Evolutionary conservation across 1,140 invertebrate genomes (phyloP), one percentile per base, ranked within the genome.

Genomic region (Drosophila kohkoa): DNA sequence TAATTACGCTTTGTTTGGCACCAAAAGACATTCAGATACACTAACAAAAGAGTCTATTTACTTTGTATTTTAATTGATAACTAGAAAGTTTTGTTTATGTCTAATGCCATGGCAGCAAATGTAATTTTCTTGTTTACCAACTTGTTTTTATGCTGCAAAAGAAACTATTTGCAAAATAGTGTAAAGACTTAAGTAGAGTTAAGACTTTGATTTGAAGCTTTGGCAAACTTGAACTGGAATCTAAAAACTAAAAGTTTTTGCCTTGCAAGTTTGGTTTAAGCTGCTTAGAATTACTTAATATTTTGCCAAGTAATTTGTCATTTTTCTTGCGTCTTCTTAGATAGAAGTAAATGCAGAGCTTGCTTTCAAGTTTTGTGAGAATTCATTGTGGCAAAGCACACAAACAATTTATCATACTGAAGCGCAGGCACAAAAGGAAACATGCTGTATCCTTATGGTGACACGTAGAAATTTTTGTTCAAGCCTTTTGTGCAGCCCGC

Each of bases 381-480:
- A 6, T 13, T 6, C 3, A 43, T n/a, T 43, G 41, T 43, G 5
- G 4, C 41, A 43, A 43, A 43, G 41, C n/a, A 43, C n/a, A 41
- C 38, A 43, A 55, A 20, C 52, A 20, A 55, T 55, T 55, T 38
- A 38, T 55, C 52, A 38, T 15, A 10, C 16, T 38, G 6, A 55
- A 16, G 30, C 15, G 32, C 52, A 38, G 30, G 13, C 30, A 30
- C 35, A 54, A 25, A 32, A 13, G n/a, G n/a, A 54, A 20, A 43
- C 20, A 43, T 28, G 49, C 62, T 11, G 35, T 45, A 28, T n/a
- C 5, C 16, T 55, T 45, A 10, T 25, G 45, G 41, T n/a, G 13
- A 11, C 16, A 55, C 35, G 54, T n/a, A 64, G 25, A 10, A n/a
- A 54, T 43, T 3, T 55, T 13, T 25, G 20, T 25, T 16, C 13